These are phyloP conservation scores for Melipona bicolor DNA, from an alignment of 2,888 invertebrate species.

Conservation along the genomic window DNA sequence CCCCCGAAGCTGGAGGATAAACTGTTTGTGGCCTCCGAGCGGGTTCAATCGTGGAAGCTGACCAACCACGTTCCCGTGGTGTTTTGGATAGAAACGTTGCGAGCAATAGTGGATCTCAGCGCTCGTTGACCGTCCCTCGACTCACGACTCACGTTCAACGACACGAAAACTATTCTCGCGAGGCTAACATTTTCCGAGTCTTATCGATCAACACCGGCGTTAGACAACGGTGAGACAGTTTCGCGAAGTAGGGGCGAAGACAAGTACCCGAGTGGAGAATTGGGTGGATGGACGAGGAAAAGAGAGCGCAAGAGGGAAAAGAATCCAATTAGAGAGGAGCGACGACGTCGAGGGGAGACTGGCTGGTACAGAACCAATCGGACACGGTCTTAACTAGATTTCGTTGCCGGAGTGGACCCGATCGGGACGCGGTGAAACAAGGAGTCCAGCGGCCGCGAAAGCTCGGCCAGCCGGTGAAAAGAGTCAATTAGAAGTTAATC, in stretches of 20 bases:
- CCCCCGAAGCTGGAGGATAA: background rate
- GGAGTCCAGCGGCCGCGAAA: slow-evolving; percentile 23
- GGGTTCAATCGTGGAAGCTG: background rate
- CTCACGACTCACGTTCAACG: too few relatives aligned
- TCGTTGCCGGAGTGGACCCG: slow-evolving; percentile 61
- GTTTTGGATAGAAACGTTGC: background rate
- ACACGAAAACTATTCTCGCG: too few relatives aligned
- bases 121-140: too few relatives aligned
- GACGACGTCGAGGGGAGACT: slow-evolving; percentile 59
- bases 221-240: background rate
- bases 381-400: slow-evolving; percentile 76
- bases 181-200: too few relatives aligned
- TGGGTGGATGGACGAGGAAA: slow-evolving; percentile 16
- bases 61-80: background rate
- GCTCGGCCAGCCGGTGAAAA: slow-evolving; percentile 44
- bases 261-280: background rate
- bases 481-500: slow-evolving; percentile 67
- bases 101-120: too few relatives aligned
- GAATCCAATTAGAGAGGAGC: slow-evolving; percentile 75
- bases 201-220: too few relatives aligned
- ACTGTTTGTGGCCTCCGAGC: background rate
- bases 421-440: slow-evolving; percentile 49
- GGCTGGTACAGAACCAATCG: slow-evolving; percentile 71
- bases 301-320: slow-evolving; percentile 54
- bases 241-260: slow-evolving; percentile 7